Evolutionary conservation across 2,888 invertebrate species (phyloP).

Genomic region (Omphaloscelis lunosa): DNA sequence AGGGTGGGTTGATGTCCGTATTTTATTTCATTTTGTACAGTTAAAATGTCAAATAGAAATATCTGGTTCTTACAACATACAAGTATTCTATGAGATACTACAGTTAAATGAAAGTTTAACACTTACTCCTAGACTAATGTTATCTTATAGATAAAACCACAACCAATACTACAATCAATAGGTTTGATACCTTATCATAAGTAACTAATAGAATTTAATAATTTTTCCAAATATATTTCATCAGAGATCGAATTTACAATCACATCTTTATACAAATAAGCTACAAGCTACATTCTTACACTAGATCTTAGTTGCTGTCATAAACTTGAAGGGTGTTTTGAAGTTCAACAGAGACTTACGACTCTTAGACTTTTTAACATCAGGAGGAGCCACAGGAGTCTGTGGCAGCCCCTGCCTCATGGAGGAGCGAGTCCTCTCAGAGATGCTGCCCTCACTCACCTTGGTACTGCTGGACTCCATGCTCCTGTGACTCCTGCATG

Average conservation of each 20-base stretch:
- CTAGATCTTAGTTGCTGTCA: constrained; percentile 82
- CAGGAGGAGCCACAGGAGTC: constrained; percentile 78
- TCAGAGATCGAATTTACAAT: constrained; percentile 66
- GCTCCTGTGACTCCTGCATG: constrained; percentile 80
- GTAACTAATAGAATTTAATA: constrained; percentile 15
- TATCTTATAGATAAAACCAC: constrained; percentile 67
- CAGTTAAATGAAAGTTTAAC: constrained; percentile 58
- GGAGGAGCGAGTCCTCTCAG: constrained; percentile 76
- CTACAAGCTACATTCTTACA: constrained; percentile 19
- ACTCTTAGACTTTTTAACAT: constrained; percentile 83
- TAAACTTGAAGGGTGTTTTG: constrained; percentile 89
- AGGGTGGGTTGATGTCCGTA: constrained; percentile 89
- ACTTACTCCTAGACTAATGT: constrained; percentile 56
- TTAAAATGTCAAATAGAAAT: constrained; percentile 64
- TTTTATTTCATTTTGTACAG: constrained; percentile 80
- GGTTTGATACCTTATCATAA: constrained; percentile 14
- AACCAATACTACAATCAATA: constrained; percentile 65
- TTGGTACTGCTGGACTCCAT: constrained; percentile 75
- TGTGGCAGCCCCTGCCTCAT: constrained; percentile 74
- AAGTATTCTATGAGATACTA: constrained; percentile 46
- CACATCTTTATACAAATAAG: constrained; percentile 45
- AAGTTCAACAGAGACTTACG: constrained; percentile 86
- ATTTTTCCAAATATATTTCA: constrained; percentile 43
- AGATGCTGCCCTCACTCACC: constrained; percentile 75
- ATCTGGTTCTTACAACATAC: constrained; percentile 34